Evolutionary conservation across 2,888 invertebrate genomes (phyloP).

Genomic region (Fragum whitleyi): DNA sequence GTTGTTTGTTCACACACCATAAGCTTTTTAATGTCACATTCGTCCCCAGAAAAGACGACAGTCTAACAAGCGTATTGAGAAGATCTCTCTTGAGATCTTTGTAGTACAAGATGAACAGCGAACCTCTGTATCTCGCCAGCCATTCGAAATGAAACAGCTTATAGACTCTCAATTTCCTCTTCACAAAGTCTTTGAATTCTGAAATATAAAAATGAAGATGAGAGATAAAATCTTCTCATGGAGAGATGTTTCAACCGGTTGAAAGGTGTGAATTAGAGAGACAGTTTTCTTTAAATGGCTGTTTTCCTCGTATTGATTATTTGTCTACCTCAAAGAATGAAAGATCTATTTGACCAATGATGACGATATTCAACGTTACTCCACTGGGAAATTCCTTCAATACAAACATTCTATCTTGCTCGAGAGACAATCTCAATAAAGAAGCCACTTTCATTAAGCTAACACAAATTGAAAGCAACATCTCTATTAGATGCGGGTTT

Average conservation of each 20-base stretch:
- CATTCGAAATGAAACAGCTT: not conserved
- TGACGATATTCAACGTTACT: too few relatives aligned
- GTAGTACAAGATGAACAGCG: not conserved
- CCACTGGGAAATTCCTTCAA: too few relatives aligned
- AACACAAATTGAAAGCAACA: too few relatives aligned
- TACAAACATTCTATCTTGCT: too few relatives aligned
- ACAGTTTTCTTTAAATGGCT: too few relatives aligned
- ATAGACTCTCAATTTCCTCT: not conserved
- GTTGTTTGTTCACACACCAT: not conserved
- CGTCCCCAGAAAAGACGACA: not conserved
- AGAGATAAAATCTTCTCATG: too few relatives aligned
- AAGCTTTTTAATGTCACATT: not conserved
- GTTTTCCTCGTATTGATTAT: conserved; percentile 34
- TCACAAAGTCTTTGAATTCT: not conserved
- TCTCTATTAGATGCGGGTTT: too few relatives aligned
- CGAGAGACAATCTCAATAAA: too few relatives aligned
- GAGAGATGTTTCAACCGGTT: too few relatives aligned
- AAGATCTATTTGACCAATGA: not conserved
- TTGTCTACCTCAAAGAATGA: conserved; percentile 32
- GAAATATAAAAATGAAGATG: not conserved
- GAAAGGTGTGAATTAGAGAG: too few relatives aligned
- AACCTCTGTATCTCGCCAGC: not conserved
- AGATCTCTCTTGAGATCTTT: not conserved
- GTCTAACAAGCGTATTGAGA: not conserved
- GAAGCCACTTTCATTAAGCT: too few relatives aligned